Percentiles rank a stretch among this genome's conserved stretches.
These are phyloP conservation scores for Bradypodion pumilum DNA, from an alignment of 2,797 vertebrate genomes.

Conservation along the genomic window DNA sequence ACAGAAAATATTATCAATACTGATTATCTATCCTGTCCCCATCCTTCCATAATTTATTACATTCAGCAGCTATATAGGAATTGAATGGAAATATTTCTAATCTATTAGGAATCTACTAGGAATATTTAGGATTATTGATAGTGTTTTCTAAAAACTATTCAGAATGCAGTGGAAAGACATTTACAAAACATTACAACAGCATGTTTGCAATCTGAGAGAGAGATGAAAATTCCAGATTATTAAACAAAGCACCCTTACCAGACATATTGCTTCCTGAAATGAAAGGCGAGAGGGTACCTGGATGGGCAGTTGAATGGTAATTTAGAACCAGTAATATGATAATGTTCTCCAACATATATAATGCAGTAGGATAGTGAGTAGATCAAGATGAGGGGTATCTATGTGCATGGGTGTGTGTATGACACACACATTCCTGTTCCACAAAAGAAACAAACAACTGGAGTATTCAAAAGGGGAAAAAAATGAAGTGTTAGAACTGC, in stretches of 20 bases:
- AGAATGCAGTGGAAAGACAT: not conserved
- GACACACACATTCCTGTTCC: not conserved
- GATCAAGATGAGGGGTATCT: not conserved
- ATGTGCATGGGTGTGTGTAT: not conserved
- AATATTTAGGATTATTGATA: not conserved
- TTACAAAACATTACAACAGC: too few relatives aligned
- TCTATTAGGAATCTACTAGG: not conserved
- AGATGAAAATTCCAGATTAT: too few relatives aligned
- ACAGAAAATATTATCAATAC: not conserved
- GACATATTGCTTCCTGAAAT: not conserved
- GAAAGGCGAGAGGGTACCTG: not conserved
- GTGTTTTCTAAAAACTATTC: not conserved
- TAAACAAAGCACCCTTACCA: too few relatives aligned
- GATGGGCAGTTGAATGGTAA: not conserved
- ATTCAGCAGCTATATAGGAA: not conserved
- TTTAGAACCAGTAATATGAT: not conserved
- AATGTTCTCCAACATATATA: not conserved
- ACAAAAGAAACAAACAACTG: not conserved
- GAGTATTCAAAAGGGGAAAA: not conserved
- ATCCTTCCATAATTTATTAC: not conserved
- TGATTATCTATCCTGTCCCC: not conserved
- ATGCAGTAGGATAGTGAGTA: not conserved
- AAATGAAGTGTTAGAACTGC: not conserved
- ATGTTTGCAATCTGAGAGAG: too few relatives aligned
- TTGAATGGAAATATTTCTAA: not conserved